Base-by-base conservation (phyloP, 2,888 invertebrate species). In the Panzeria rudis region DNA sequence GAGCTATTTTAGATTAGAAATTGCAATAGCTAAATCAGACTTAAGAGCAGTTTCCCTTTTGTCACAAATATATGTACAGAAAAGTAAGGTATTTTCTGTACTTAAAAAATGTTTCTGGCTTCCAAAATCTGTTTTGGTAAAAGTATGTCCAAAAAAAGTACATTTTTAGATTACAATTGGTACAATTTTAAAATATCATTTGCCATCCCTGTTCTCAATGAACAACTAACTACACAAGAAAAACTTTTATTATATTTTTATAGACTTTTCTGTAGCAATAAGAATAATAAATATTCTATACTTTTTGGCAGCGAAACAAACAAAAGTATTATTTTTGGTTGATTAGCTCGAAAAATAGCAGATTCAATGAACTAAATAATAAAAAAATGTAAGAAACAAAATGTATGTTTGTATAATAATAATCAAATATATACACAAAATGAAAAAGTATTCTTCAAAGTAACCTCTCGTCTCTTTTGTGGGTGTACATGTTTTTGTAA, bases 331-430 rank as follows among this genome's bases (percentile, higher is more conserved):
- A 69, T 59, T 75, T 78, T 78, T 73, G 68, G 56, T 75, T 85
- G 84, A 85, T 84, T 84, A 77, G 80, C 47, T 71, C 3, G 71
- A 44, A 76, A 73, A 77, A 73, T 78, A 83, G 69, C 44, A 78
- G 73, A 78, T 73, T 56, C 72, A 78, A 83, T 83, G 68, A 69
- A 73, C 68, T 69, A 61, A 52, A 75, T 61, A 71, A 69, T n/a
- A 47, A 52, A 61, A 61, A 64, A 23, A 32, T 11, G 50, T 25
- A 54, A 5, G 47, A 76, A 54, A 52, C 0, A 52, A 68, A 41
- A 59, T 11, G 56, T 29, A n/a, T 47, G 2, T 47, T 38, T 25
- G 9, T 29, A 38, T 47, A 20, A 29, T 38, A 20, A 32, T 41
- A 61, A 73, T 73, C 61, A 77, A 66, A 83, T 59, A 47, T 54